Base-by-base conservation (phyloP, 2,113 vertebrate genomes). In the Stigmatopora nigra region DNA sequence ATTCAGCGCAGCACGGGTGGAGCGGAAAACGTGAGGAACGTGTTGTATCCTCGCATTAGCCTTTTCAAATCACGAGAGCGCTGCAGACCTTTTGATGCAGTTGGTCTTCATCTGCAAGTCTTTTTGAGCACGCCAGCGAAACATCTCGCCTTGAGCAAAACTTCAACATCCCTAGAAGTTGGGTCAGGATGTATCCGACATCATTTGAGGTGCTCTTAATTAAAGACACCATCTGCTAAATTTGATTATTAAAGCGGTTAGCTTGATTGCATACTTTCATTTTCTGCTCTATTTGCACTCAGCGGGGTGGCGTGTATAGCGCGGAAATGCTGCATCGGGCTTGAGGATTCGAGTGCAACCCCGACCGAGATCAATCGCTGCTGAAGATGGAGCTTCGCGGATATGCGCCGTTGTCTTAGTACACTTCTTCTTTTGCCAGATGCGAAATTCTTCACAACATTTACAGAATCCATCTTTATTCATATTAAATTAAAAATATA, bases 401-500 rank as follows among this genome's bases (percentile, higher is more conserved):
- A 68, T 65, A 47, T 41, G 2, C 22, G 15, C 5, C 9, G 38
- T 10, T 10, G 38, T 41, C 53, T 7, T 35, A 14, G 4, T 17
- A 7, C 15, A 51, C 48, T 51, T 51, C 46, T 16, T 15, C 14
- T 16, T 48, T 48, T 48, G 46, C 46, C 11, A 25, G 3, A 11
- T 55, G 20, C 9, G 7, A 45, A 62, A 62, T 72, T 4, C 36
- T 75, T 63, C 2, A 35, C 67, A 65, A 25, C 15, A 51, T 73
- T 76, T 94, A 95, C 91, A 91, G 93, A 95, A 95, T 98, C 94
- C 91, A 97, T 95, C 93, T 96, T 97, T 93, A 95, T 98, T 98
- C 94, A 96, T 98, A 97, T 96, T 97, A 98, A 98, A 97, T 97
- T 97, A 97, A 98, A 98, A 98, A 98, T 98, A 98, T 96, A 98